Evolutionary conservation across 1,140 invertebrate genomes (phyloP).

Genomic region (Xylocopa sonorina): DNA sequence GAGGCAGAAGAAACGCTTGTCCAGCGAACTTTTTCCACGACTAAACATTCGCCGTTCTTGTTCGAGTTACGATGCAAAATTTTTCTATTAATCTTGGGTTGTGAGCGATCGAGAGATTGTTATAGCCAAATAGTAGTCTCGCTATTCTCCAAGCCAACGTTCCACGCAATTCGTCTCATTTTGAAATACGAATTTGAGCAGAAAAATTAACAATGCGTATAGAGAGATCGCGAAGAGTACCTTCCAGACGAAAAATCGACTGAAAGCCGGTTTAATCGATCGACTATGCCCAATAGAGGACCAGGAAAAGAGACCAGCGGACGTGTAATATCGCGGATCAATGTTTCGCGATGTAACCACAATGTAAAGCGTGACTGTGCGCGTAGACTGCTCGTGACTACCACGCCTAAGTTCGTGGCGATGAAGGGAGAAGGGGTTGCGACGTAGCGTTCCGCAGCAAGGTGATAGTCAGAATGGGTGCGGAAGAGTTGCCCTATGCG

Average conservation of each 20-base stretch:
- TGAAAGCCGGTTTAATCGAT: too few relatives aligned
- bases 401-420: constrained; percentile 44
- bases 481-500: constrained; percentile 66
- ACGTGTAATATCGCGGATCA: constrained; percentile 38
- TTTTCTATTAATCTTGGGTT: constrained; percentile 19
- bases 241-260: too few relatives aligned
- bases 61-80: background rate
- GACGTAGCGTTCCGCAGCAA: background rate
- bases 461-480: constrained; percentile 31
- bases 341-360: constrained; percentile 26
- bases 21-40: background rate
- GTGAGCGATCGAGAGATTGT: background rate
- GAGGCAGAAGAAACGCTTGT: background rate
- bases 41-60: constrained; percentile 2
- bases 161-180: too few relatives aligned
- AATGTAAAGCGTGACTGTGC: constrained; percentile 4
- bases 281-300: too few relatives aligned
- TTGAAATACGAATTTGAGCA: too few relatives aligned
- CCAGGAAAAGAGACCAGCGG: background rate
- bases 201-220: too few relatives aligned
- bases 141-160: too few relatives aligned
- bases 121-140: too few relatives aligned
- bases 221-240: too few relatives aligned
- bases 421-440: constrained; percentile 42
- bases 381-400: background rate